Conservation (phyloP, 2,888 invertebrate genomes). For the Aspidiotus destructor region DNA sequence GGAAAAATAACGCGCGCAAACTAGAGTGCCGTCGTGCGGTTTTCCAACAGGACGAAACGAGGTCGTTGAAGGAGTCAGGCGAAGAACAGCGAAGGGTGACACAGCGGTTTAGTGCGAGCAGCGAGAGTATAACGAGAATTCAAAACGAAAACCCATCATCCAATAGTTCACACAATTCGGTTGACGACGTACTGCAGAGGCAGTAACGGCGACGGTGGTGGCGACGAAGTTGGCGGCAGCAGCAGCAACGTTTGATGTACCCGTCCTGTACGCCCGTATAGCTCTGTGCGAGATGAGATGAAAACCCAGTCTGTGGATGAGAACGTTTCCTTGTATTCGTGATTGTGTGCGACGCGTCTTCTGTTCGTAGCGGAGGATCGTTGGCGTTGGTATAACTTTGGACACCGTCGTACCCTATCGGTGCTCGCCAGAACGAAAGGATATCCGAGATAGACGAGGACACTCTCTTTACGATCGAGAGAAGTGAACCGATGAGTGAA, state of each 20-base stretch:
- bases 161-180: constrained; percentile 30
- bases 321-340: constrained; percentile 3
- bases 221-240: constrained; percentile 10
- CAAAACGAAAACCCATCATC: constrained; percentile 6
- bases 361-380: background rate
- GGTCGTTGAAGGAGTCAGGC: constrained; percentile 20
- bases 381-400: constrained; percentile 5
- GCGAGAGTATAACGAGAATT: constrained; percentile 19
- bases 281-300: constrained; percentile 17
- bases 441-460: constrained; percentile 28
- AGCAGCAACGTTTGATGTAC: constrained; percentile 16
- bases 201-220: background rate
- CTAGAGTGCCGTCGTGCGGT: constrained; percentile 28
- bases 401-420: constrained; percentile 23
- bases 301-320: background rate
- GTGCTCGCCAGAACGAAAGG: background rate
- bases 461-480: constrained; percentile 13
- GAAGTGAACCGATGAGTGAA: constrained; percentile 10
- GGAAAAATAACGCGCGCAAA: constrained; percentile 27
- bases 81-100: constrained; percentile 40
- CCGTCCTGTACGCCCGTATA: background rate
- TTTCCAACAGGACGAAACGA: constrained; percentile 12
- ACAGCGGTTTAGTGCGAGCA: constrained; percentile 39
- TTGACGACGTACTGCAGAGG: constrained; percentile 20
- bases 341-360: background rate